Conservation (phyloP, 2,888 invertebrate genomes). For the Cantharis rufa region DNA sequence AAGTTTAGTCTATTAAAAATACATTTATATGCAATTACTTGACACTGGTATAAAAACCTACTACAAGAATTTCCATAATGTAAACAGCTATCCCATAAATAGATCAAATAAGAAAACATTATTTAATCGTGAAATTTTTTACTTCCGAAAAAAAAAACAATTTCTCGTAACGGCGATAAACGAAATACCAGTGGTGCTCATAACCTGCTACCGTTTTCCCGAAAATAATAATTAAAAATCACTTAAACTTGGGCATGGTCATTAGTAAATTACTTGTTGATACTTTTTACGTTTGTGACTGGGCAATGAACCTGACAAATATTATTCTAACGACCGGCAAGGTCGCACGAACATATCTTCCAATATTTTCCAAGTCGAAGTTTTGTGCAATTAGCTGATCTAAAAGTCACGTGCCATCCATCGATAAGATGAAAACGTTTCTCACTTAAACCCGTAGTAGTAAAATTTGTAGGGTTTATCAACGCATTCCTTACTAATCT, state of each 20-base stretch:
- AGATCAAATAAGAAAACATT: neutral
- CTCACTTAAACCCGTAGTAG: neutral
- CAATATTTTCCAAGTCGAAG: slow-evolving; percentile 12
- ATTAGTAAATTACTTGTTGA: slow-evolving; percentile 20
- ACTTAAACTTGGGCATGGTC: slow-evolving; percentile 2
- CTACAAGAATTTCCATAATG: neutral
- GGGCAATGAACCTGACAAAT: slow-evolving; percentile 20
- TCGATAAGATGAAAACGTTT: neutral
- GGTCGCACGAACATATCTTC: slow-evolving; percentile 13
- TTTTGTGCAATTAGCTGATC: slow-evolving; percentile 14
- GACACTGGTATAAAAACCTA: neutral
- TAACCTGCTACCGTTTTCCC: neutral
- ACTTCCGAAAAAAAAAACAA: neutral
- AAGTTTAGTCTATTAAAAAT: neutral
- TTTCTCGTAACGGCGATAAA: neutral
- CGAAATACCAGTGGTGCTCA: neutral
- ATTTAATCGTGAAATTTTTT: neutral
- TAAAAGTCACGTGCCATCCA: slow-evolving; percentile 5
- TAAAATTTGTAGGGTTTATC: neutral
- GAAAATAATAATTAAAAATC: slow-evolving; percentile 17
- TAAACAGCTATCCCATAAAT: neutral
- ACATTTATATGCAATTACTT: neutral
- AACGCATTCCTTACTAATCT: slow-evolving; percentile 26
- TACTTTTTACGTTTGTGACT: neutral
- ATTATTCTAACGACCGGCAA: slow-evolving; percentile 4